These are phyloP conservation scores for Chroicocephalus ridibundus DNA, from an alignment of 2,113 vertebrate species.

Conservation along the genomic window DNA sequence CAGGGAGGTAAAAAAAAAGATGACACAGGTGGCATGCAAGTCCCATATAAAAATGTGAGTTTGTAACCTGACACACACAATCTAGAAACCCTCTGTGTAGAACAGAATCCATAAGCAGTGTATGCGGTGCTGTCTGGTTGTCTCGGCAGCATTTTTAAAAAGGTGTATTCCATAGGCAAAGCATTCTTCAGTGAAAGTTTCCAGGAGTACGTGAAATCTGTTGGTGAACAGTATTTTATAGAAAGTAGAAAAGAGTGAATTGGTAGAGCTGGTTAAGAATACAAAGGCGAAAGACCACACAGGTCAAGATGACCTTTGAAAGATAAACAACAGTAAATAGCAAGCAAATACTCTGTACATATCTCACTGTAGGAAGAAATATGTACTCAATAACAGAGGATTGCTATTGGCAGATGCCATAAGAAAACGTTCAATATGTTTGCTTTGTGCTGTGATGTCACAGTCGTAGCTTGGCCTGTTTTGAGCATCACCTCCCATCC, in stretches of 20 bases:
- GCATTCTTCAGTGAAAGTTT: background rate
- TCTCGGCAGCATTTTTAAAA: background rate
- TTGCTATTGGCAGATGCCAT: background rate
- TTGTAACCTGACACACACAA: rapidly evolving
- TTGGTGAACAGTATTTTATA: background rate
- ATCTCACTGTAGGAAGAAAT: background rate
- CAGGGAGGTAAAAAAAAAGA: background rate
- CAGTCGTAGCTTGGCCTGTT: background rate
- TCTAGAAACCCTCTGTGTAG: background rate
- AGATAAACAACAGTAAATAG: background rate
- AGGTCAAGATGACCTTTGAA: background rate
- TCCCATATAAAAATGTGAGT: background rate
- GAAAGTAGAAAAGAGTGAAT: background rate
- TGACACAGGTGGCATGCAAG: background rate
- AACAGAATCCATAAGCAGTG: background rate
- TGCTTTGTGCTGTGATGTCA: background rate
- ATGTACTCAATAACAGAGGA: background rate
- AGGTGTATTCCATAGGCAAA: background rate
- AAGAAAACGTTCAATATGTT: background rate
- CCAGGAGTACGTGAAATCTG: background rate
- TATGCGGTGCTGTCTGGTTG: background rate
- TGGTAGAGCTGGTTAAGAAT: background rate
- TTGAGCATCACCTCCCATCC: background rate
- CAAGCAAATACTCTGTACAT: background rate
- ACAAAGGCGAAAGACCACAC: background rate